Base-by-base conservation (phyloP, 2,113 vertebrate genomes). In the Malurus alboscapulatus region DNA sequence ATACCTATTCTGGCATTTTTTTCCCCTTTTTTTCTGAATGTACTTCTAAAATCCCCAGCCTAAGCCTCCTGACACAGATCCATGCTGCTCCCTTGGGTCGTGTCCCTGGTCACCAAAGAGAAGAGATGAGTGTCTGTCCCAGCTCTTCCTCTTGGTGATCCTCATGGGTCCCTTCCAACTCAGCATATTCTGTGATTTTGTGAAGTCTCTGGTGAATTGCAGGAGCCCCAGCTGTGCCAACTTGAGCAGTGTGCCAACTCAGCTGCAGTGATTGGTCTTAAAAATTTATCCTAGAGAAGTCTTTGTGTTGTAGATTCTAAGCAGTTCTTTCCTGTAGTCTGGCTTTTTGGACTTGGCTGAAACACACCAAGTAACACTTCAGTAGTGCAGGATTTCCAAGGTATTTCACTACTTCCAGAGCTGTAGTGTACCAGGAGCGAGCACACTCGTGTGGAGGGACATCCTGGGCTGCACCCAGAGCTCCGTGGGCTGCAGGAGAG, bases 401-500 rank as follows among this genome's bases (percentile, higher is more conserved):
- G 16, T 50, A 16, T 50, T 91, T 71, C 26, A 51, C 34, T 68
- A 17, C 26, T 54, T 58, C 26, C 12, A 21, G 18, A 83, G 58
- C 45, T 63, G 24, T 22, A 30, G 34, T 16, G 8, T 40, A 40
- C 9, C 22, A 50, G 12, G 36, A 65, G 32, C 2, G 12, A 80
- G 44, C 34, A 18, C 9, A 3, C 10, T 44, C 1, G 0, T 36
- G 10, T 22, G 53, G 34, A 26, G 27, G 29, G n/a, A 26, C 26
- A 14, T 66, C 68, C 17, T 54, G 26, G 20, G 32, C 79, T 71
- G 55, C 9, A 12, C 9, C 57, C 45, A 45, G 38, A 44, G 59
- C 36, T 48, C n/a, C 47, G 15, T 61, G 38, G 47, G 47, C 55
- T 54, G 32, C 57, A 83, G 67, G 32, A 17, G 3, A 47, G 42